These are phyloP conservation scores for Diadumene lineata DNA, from an alignment of 92 coral and sea anemone species.

Conservation along the genomic window DNA sequence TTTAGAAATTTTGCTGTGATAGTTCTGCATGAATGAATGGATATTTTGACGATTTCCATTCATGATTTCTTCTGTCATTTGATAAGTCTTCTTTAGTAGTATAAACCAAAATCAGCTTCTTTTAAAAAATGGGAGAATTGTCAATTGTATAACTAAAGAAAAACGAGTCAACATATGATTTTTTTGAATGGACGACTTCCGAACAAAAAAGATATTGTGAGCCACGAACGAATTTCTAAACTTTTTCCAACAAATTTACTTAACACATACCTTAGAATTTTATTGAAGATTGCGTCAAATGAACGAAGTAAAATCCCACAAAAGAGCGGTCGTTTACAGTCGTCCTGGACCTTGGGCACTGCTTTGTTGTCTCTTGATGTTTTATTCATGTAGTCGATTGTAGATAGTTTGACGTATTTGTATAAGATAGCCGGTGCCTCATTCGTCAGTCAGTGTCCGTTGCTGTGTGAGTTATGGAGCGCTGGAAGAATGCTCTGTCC, in stretches of 20 bases:
- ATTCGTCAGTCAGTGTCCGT: constrained; percentile 3
- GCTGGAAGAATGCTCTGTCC: neutral
- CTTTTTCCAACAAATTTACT: no score
- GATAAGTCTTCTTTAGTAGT: neutral
- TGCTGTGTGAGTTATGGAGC: constrained; percentile 7
- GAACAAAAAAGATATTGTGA: neutral
- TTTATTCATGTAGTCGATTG: constrained; percentile 13
- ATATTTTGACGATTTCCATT: neutral
- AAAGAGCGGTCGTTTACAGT: neutral
- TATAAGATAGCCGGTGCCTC: constrained; percentile 7
- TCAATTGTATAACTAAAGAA: no score
- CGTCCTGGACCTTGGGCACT: neutral
- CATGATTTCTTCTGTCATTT: neutral
- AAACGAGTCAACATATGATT: no score
- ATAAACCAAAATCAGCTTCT: neutral
- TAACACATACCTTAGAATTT: no score
- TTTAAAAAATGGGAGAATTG: neutral
- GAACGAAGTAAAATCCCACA: neutral
- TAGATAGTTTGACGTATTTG: neutral
- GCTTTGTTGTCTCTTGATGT: neutral
- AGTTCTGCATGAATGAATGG: neutral
- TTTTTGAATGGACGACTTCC: no score
- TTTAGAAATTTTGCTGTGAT: neutral
- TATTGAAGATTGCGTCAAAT: no score
- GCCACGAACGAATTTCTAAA: no score